Conservation (phyloP, 2,113 vertebrate species). For the Fukomys damarensis region DNA sequence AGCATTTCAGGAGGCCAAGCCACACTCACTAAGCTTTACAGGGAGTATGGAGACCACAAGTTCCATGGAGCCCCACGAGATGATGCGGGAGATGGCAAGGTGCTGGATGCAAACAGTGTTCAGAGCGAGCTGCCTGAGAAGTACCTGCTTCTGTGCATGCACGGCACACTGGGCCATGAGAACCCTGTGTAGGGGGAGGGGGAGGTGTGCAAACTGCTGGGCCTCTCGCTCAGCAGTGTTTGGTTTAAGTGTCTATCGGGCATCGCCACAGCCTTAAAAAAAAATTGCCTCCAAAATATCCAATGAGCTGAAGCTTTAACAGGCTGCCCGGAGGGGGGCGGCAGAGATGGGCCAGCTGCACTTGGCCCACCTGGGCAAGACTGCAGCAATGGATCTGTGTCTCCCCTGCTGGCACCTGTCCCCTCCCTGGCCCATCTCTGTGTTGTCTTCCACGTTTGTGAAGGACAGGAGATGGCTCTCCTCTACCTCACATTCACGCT, state of each 20-base stretch:
- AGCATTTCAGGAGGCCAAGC: conserved; percentile 91
- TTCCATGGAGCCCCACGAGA: conserved; percentile 96
- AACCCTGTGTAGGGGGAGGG: conserved; percentile 98
- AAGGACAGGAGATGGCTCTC: conserved; percentile 51
- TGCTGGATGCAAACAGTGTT: conserved; percentile 97
- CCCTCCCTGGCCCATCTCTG: conserved; percentile 46
- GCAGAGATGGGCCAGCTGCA: conserved; percentile 63
- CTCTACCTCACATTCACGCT: conserved; percentile 16
- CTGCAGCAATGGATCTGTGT: conserved; percentile 54
- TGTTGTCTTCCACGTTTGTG: conserved; percentile 67
- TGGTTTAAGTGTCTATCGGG: conserved; percentile 98
- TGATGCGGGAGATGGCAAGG: conserved; percentile 99
- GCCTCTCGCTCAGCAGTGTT: conserved; percentile 97
- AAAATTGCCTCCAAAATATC: conserved; percentile 99
- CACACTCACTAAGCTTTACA: conserved; percentile 95
- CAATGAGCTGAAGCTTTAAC: conserved; percentile 98
- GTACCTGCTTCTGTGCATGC: conserved; percentile 95
- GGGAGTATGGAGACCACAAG: conserved; percentile 99
- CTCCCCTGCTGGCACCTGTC: conserved; percentile 74
- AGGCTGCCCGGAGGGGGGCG: conserved; percentile 61
- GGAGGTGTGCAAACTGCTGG: conserved; percentile 98
- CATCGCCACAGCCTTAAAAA: conserved; percentile 98
- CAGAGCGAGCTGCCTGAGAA: conserved; percentile 94
- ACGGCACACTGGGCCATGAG: conserved; percentile 91
- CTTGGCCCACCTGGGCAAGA: conserved; percentile 53